These are phyloP conservation scores for Drosophila testacea DNA, from an alignment of 2,888 invertebrate species.

Conservation along the genomic window DNA sequence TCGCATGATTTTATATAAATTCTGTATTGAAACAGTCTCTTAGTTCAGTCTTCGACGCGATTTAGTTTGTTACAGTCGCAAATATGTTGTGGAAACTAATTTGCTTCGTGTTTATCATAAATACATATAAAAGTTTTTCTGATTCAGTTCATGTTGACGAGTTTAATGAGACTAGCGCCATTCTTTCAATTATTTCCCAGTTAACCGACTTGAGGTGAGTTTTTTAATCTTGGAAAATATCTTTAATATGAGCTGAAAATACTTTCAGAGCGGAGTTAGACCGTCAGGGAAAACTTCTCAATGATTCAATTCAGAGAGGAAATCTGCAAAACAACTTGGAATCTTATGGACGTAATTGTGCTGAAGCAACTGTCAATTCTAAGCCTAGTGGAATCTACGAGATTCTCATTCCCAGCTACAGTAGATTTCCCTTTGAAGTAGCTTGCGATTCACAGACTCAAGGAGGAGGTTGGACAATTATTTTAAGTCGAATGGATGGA, in stretches of 20 bases:
- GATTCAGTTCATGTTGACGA: neutral
- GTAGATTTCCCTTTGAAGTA: neutral
- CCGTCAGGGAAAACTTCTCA: neutral
- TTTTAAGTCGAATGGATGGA: constrained; percentile 10
- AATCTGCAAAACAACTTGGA: neutral
- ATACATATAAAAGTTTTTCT: neutral
- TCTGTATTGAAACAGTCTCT: neutral
- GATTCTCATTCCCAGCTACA: constrained; percentile 2
- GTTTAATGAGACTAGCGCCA: neutral
- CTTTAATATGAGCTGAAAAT: neutral
- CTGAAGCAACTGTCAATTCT: constrained; percentile 1
- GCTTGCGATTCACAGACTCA: neutral
- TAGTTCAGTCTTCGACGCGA: neutral
- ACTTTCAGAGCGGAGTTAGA: neutral
- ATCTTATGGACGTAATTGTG: constrained; percentile 1
- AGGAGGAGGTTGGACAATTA: constrained; percentile 7
- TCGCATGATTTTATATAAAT: too few relatives aligned
- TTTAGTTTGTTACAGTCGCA: neutral
- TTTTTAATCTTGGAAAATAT: neutral
- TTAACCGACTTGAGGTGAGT: neutral
- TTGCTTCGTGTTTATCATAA: neutral
- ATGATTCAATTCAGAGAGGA: neutral
- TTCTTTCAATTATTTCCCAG: neutral
- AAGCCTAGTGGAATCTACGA: constrained; percentile 2
- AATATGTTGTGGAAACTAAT: constrained; percentile 1